Evolutionary conservation across 2,797 vertebrate species (phyloP).

Genomic region (Bovichtus variegatus): DNA sequence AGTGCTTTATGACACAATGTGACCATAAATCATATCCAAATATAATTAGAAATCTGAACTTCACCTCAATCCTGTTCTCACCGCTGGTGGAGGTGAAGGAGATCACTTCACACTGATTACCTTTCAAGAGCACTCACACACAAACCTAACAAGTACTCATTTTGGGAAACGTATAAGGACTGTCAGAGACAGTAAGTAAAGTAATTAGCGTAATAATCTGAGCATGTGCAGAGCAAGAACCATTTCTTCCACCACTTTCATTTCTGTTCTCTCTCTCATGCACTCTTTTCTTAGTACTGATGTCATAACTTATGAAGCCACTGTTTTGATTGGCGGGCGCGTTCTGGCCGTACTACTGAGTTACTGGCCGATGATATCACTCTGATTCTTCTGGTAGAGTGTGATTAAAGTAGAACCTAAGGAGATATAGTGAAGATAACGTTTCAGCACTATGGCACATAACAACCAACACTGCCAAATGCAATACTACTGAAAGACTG

Average conservation of each 20-base stretch:
- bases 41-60: not conserved
- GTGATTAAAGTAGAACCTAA: slow-evolving; percentile 56
- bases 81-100: not conserved
- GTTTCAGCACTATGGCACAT: slow-evolving; percentile 42
- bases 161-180: not conserved
- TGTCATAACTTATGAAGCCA: slow-evolving; percentile 72
- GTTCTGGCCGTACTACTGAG: slow-evolving; percentile 46
- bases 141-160: not conserved
- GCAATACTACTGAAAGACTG: slow-evolving; percentile 25
- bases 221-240: not conserved
- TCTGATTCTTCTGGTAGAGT: slow-evolving; percentile 39
- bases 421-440: slow-evolving; percentile 66
- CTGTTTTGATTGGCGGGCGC: slow-evolving; percentile 67
- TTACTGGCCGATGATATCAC: slow-evolving; percentile 68
- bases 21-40: not conserved
- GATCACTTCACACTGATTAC: not conserved
- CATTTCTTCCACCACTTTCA: slow-evolving; percentile 8
- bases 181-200: not conserved
- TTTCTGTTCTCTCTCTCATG: slow-evolving; percentile 38
- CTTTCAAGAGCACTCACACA: not conserved
- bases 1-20: not conserved
- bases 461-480: slow-evolving; percentile 37
- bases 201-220: not conserved
- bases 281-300: slow-evolving; percentile 65
- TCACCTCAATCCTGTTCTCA: not conserved